phyloP scores from a whole-genome alignment of 2,888 invertebrate genomes.

The Pristionchus exspectatus region DNA sequence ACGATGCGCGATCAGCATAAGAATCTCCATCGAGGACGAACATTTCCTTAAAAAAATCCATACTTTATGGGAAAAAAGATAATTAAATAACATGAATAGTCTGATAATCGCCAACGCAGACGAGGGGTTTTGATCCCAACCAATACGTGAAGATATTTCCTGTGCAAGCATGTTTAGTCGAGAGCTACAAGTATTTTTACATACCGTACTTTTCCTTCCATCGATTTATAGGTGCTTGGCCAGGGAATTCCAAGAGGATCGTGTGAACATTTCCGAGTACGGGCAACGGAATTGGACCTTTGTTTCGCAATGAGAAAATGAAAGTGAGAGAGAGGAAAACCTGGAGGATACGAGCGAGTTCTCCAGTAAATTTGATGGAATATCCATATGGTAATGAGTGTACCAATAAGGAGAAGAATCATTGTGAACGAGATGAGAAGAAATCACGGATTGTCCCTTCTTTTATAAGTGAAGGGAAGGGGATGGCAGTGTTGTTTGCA shows the following conservation, averaged over 20 bases:
- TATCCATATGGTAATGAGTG: not conserved
- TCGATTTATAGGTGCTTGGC: not conserved
- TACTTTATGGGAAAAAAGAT: too few species aligned
- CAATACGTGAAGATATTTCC: conserved; percentile 20
- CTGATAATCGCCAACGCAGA: not conserved
- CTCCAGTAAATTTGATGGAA: conserved; percentile 50
- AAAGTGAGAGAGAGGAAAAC: not conserved
- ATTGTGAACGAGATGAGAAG: not conserved
- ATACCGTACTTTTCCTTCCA: conserved; percentile 38
- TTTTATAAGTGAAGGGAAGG: conserved; percentile 27
- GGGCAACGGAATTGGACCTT: conserved; percentile 34
- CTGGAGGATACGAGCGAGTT: conserved; percentile 33
- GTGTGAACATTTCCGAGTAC: not conserved
- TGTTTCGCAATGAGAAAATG: not conserved
- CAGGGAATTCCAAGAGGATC: not conserved
- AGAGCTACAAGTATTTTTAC: not conserved
- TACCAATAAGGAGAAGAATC: not conserved
- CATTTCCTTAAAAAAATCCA: not conserved
- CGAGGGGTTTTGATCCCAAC: not conserved
- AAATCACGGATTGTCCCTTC: not conserved
- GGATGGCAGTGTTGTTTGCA: not conserved
- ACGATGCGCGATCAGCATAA: conserved; percentile 30
- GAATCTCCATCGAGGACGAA: conserved; percentile 49
- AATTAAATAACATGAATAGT: not conserved
- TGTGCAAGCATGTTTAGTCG: not conserved